These are phyloP conservation scores for Lithobates sylvaticus DNA, from an alignment of 2,797 vertebrate species.

Conservation along the genomic window DNA sequence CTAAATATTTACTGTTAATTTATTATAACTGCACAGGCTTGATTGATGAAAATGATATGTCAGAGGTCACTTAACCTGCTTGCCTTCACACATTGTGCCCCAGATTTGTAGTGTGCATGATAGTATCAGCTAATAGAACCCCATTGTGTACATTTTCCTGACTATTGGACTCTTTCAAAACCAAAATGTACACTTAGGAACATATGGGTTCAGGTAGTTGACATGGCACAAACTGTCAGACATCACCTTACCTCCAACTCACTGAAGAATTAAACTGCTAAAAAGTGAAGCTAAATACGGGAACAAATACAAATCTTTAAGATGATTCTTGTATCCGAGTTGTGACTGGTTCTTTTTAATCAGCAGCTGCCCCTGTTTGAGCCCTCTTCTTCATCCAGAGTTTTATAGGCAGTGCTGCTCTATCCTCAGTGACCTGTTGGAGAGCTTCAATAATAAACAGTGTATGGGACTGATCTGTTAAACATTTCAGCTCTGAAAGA, in stretches of 20 bases:
- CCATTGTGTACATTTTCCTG: too few species aligned
- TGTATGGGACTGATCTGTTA: constrained; percentile 33
- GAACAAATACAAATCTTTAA: neutral
- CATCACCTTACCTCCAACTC: neutral
- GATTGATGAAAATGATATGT: too few species aligned
- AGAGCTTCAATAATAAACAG: constrained; percentile 24
- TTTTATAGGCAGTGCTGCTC: constrained; percentile 24
- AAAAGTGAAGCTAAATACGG: neutral
- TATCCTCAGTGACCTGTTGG: neutral
- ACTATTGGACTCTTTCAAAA: too few species aligned
- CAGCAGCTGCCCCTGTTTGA: neutral
- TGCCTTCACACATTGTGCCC: too few species aligned
- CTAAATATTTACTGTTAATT: too few species aligned
- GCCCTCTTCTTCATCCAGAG: constrained; percentile 12
- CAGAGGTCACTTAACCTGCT: too few species aligned
- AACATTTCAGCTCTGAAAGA: constrained; percentile 41
- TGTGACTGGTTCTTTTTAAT: neutral
- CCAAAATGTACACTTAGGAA: too few species aligned
- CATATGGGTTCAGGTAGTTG: too few species aligned
- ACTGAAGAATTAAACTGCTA: neutral
- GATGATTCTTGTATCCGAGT: neutral
- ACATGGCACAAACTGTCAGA: neutral
- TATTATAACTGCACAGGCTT: too few species aligned
- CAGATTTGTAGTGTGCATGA: too few species aligned
- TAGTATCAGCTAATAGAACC: too few species aligned